Evolutionary conservation across 2,113 vertebrate genomes (phyloP).

Genomic region (Tursiops truncatus): DNA sequence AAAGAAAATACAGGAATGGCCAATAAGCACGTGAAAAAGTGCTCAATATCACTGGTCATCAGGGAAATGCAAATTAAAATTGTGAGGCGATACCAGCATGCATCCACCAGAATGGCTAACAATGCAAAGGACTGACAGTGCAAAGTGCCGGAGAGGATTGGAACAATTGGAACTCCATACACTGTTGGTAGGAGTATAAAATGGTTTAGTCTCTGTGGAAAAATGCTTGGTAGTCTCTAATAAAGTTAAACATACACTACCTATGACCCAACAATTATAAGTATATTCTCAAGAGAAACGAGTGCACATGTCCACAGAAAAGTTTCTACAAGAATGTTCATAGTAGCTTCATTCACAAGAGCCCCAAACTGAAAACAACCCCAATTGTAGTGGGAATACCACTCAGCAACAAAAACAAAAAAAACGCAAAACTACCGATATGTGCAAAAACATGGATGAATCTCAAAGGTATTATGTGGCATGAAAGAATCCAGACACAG

Average conservation of each 20-base stretch:
- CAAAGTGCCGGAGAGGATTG: not conserved
- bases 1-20: not conserved
- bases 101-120: not conserved
- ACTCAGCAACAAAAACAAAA: not conserved
- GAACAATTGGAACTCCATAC: not conserved
- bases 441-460: not conserved
- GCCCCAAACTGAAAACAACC: not conserved
- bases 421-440: not conserved
- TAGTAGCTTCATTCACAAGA: not conserved
- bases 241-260: not conserved
- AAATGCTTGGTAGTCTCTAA: not conserved
- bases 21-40: not conserved
- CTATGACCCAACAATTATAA: not conserved
- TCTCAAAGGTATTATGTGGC: not conserved
- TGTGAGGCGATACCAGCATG: not conserved
- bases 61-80: constrained; percentile 37
- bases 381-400: not conserved
- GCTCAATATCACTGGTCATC: not conserved
- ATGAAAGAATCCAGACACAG: not conserved
- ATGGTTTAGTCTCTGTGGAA: not conserved
- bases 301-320: not conserved
- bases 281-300: not conserved
- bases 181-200: not conserved
- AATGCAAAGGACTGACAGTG: not conserved
- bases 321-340: constrained; percentile 17